phyloP scores from a whole-genome alignment of 2,888 invertebrate genomes.

The Protodeltote pygarga region DNA sequence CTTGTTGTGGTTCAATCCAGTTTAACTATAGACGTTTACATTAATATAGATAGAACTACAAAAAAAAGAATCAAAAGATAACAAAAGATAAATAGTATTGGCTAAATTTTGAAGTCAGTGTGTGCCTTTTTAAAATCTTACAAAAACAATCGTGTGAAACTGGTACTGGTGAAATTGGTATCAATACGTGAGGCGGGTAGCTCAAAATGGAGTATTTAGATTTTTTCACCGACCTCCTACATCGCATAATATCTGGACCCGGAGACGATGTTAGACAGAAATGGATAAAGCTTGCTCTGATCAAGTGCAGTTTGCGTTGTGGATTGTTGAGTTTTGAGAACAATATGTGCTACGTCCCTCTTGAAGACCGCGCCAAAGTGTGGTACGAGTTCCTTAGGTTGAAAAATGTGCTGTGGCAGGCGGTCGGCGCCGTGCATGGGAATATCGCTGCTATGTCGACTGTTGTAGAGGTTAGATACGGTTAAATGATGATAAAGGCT shows the following conservation, averaged over 20 bases:
- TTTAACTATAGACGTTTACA: slow-evolving; percentile 1
- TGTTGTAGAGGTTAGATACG: slow-evolving; percentile 24
- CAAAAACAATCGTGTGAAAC: not conserved
- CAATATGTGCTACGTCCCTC: slow-evolving; percentile 52
- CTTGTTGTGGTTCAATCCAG: slow-evolving; percentile 6
- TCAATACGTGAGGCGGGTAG: not conserved
- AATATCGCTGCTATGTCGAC: slow-evolving; percentile 48
- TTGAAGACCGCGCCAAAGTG: slow-evolving; percentile 52
- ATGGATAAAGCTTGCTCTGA: slow-evolving; percentile 70
- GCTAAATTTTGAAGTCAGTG: too few species aligned
- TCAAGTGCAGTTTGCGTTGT: slow-evolving; percentile 66
- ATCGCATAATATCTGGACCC: slow-evolving; percentile 51
- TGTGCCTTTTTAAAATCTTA: too few species aligned
- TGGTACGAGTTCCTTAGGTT: slow-evolving; percentile 61
- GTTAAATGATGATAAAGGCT: too few species aligned
- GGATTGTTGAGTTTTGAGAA: slow-evolving; percentile 63
- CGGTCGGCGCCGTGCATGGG: slow-evolving; percentile 72
- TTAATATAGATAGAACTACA: not conserved
- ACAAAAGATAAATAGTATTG: too few species aligned
- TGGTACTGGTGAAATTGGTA: not conserved
- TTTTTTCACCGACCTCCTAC: slow-evolving; percentile 52
- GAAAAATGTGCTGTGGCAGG: slow-evolving; percentile 72
- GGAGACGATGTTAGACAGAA: slow-evolving; percentile 60
- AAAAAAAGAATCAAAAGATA: too few species aligned
- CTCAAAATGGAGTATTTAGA: slow-evolving; percentile 56